Conservation (phyloP, 35 echinoderm and acorn worm species). For the Chiridota heheva region DNA sequence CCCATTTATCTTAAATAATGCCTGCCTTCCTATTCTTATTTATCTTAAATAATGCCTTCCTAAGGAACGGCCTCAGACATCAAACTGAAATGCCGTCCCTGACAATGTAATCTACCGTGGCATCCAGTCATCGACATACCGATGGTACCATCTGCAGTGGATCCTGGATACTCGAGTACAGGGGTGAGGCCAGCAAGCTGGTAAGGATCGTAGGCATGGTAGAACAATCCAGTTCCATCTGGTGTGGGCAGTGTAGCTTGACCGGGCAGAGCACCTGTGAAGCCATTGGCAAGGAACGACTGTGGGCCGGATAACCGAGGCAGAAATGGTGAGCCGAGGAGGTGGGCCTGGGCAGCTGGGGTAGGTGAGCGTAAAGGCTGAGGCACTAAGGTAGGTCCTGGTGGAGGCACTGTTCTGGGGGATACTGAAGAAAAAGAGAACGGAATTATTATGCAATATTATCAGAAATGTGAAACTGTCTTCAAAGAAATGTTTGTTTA, state of each 20-base stretch:
- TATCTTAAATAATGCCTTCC: too few relatives aligned
- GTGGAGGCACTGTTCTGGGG: constrained; percentile 72
- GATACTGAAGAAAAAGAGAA: constrained; percentile 40
- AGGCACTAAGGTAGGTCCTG: constrained; percentile 71
- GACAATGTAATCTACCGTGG: too few relatives aligned
- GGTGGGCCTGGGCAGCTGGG: constrained; percentile 68
- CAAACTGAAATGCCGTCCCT: too few relatives aligned
- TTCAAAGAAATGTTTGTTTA: too few relatives aligned
- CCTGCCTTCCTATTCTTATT: too few relatives aligned
- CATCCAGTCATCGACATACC: constrained; percentile 84
- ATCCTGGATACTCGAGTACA: constrained; percentile 76
- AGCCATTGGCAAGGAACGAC: constrained; percentile 63
- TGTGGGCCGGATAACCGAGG: constrained; percentile 52
- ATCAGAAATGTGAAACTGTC: too few relatives aligned
- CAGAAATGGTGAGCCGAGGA: constrained; percentile 45
- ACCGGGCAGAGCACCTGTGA: constrained; percentile 22
- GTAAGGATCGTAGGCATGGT: constrained; percentile 67
- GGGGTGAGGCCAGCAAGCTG: constrained; percentile 68
- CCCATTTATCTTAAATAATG: too few relatives aligned
- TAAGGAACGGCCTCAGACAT: too few relatives aligned
- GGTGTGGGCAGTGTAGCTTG: constrained; percentile 62
- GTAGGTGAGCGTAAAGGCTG: constrained; percentile 87
- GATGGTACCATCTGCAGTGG: constrained; percentile 72
- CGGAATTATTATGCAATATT: neutral
- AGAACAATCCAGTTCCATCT: constrained; percentile 60